Percentiles rank a stretch among this genome's conserved stretches.
Conservation (phyloP, 2,113 vertebrate genomes). For the Chaetodon trifascialis region DNA sequence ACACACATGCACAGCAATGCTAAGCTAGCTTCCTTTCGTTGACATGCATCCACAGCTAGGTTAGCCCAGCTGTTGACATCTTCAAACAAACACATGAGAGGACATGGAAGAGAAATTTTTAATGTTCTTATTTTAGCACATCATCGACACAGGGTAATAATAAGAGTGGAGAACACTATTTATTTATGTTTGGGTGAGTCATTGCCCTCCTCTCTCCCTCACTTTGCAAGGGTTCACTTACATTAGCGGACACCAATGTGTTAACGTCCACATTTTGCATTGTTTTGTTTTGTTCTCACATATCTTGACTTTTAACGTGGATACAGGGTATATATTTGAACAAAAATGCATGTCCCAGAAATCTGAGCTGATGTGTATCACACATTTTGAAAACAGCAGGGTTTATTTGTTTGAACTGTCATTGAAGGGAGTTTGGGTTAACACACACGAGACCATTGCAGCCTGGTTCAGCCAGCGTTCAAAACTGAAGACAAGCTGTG, state of each 20-base stretch:
- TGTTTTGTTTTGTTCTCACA: conserved; percentile 76
- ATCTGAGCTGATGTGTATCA: conserved; percentile 76
- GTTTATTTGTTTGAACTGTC: conserved; percentile 29
- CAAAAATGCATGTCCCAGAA: conserved; percentile 92
- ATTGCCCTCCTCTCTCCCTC: conserved; percentile 40
- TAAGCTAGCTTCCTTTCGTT: conserved; percentile 64
- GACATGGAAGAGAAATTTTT: conserved; percentile 61
- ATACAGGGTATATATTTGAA: conserved; percentile 99
- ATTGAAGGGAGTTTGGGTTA: conserved; percentile 19
- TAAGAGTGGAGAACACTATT: conserved; percentile 80
- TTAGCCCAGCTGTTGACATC: conserved; percentile 61
- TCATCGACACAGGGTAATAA: conserved; percentile 84
- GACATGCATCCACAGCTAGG: conserved; percentile 44
- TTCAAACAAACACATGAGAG: conserved; percentile 67
- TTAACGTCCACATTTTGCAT: conserved; percentile 81
- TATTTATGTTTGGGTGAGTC: conserved; percentile 74
- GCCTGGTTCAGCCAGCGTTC: not conserved
- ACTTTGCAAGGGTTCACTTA: conserved; percentile 70
- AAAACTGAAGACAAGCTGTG: not conserved
- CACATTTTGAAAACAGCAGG: conserved; percentile 55
- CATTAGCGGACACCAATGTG: conserved; percentile 80
- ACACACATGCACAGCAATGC: conserved; percentile 45
- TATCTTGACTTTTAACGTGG: conserved; percentile 94
- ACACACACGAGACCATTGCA: not conserved
- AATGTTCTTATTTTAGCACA: conserved; percentile 79